Evolutionary conservation across 1,140 invertebrate genomes (phyloP).

Genomic region (Drosophila kurseongensis): DNA sequence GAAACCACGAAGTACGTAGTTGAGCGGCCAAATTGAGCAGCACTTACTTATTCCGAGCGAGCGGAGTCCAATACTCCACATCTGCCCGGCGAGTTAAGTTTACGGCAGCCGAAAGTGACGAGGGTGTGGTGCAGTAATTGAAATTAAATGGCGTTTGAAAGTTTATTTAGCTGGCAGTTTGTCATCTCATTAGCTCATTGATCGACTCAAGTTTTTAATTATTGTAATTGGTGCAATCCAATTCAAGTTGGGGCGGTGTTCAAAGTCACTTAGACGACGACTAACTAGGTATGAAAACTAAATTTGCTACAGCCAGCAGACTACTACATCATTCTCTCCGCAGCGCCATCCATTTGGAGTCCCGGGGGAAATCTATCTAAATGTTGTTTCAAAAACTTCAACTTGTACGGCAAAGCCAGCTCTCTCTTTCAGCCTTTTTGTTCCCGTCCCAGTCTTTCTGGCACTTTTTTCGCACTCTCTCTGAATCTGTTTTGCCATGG

Average conservation of each 20-base stretch:
- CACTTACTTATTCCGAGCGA: slow-evolving; percentile 73
- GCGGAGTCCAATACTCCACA: slow-evolving; percentile 41
- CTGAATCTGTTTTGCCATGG: slow-evolving; percentile 67
- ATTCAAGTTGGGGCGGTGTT: slow-evolving; percentile 11
- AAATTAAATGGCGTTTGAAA: slow-evolving; percentile 55
- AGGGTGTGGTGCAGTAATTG: slow-evolving; percentile 36
- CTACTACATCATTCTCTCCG: slow-evolving; percentile 55
- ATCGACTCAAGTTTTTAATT: slow-evolving; percentile 26
- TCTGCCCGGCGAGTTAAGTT: slow-evolving; percentile 17
- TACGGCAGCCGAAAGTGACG: slow-evolving; percentile 11
- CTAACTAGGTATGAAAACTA: slow-evolving; percentile 51
- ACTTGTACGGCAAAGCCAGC: slow-evolving; percentile 32
- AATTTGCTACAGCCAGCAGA: slow-evolving; percentile 33
- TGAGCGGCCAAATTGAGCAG: slow-evolving; percentile 76
- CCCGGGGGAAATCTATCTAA: slow-evolving; percentile 83
- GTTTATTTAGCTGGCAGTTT: slow-evolving; percentile 42
- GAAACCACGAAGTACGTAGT: slow-evolving; percentile 77
- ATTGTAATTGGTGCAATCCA: slow-evolving; percentile 25
- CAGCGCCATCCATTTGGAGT: slow-evolving; percentile 35
- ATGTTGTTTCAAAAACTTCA: slow-evolving; percentile 84
- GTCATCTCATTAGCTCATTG: slow-evolving; percentile 48
- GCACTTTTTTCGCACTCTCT: slow-evolving; percentile 75
- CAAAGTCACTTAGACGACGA: slow-evolving; percentile 19
- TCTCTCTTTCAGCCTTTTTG: background rate
- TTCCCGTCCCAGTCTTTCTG: slow-evolving; percentile 3